phyloP scores from a whole-genome alignment of 1,140 invertebrate genomes.

The Ptiloglossa arizonensis region DNA sequence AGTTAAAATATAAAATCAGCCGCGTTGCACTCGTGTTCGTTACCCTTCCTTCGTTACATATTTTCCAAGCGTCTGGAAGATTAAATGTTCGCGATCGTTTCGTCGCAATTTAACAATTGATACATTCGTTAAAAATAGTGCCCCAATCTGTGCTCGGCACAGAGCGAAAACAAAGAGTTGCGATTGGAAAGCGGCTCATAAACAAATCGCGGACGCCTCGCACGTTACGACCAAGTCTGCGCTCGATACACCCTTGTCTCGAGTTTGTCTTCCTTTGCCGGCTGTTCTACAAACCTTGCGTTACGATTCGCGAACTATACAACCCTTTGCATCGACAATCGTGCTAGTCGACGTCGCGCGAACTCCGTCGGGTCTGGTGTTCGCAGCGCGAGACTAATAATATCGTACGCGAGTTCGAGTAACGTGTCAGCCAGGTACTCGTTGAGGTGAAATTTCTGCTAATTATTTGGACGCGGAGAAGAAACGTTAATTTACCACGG shows the following conservation, averaged over 20 bases:
- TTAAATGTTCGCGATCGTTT: background rate
- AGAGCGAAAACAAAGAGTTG: constrained; percentile 18
- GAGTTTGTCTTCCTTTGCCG: background rate
- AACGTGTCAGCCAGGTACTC: background rate
- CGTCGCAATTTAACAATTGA: constrained; percentile 12
- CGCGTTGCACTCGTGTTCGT: background rate
- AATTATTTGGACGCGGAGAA: background rate
- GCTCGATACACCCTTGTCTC: too few species aligned
- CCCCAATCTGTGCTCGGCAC: background rate
- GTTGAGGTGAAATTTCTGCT: background rate
- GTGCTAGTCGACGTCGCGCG: background rate
- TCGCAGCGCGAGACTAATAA: background rate
- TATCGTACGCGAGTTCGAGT: constrained; percentile 21
- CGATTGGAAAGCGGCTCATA: constrained; percentile 21
- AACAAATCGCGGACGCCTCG: constrained; percentile 13
- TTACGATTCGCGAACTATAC: background rate
- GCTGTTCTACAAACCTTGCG: background rate
- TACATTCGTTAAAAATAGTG: constrained; percentile 1
- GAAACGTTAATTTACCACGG: too few species aligned
- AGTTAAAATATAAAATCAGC: too few species aligned
- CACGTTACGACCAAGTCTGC: background rate
- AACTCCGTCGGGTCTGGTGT: background rate
- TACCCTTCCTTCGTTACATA: background rate
- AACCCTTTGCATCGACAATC: background rate
- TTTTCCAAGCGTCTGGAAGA: background rate